These are phyloP conservation scores for Acanthosepion esculentum DNA, from an alignment of 2,888 invertebrate species.

Conservation along the genomic window DNA sequence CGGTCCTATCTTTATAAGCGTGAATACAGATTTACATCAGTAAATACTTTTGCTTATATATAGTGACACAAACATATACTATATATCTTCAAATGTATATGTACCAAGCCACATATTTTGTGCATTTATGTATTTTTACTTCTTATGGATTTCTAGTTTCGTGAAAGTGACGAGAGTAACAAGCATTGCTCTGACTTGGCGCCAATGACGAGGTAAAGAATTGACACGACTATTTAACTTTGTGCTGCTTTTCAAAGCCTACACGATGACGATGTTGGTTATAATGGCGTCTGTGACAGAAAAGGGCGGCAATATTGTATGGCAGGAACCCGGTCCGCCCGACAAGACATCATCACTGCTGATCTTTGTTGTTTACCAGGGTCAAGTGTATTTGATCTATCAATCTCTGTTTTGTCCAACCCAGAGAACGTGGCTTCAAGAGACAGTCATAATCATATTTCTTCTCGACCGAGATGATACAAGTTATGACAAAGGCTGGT, in stretches of 20 bases:
- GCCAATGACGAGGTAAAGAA: background rate
- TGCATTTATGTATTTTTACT: background rate
- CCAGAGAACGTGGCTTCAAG: background rate
- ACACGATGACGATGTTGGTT: background rate
- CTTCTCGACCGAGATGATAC: background rate
- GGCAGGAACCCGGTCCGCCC: background rate
- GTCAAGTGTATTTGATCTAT: conserved; percentile 33
- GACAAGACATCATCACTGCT: background rate
- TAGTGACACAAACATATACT: background rate
- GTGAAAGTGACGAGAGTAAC: background rate
- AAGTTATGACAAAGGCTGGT: background rate
- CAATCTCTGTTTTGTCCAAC: background rate
- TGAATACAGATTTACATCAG: no score
- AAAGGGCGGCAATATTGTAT: background rate
- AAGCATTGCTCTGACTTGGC: background rate
- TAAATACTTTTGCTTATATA: background rate
- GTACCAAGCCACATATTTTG: background rate
- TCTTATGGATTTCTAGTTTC: background rate
- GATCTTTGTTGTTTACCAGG: conserved; percentile 1
- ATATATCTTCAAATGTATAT: background rate
- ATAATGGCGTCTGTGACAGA: background rate
- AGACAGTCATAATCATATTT: conserved; percentile 22
- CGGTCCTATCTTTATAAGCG: no score
- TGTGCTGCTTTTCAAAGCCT: background rate
- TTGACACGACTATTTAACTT: background rate